Base-by-base conservation (phyloP, 2,888 invertebrate species). In the Onthophagus sagittarius region DNA sequence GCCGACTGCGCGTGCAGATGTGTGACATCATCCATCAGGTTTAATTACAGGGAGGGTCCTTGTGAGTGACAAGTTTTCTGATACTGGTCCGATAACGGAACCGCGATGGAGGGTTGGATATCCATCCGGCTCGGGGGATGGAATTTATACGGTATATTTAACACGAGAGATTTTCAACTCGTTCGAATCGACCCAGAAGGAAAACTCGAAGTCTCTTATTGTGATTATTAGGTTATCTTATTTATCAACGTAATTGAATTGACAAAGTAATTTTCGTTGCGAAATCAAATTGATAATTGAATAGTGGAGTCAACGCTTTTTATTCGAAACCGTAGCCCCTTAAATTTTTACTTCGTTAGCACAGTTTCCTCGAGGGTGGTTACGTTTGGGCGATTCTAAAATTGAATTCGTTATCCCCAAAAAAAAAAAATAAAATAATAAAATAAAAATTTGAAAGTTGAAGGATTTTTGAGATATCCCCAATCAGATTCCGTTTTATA, bases 1-100 rank as follows among this genome's bases (percentile, higher is more conserved):
- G 69, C 74, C 39, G 39, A 53, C 39, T 53, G 39, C 39, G 39
- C 39, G 39, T 53, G 73, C 71, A 77, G 72, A 77, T 74, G 77
- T 74, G 77, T 76, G 74, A 74, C 77, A 73, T 73, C 74, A 77
- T 77, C 77, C 75, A 77, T 77, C 77, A 77, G 77, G 74, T 76
- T 77, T 77, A 77, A 77, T 77, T 77, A 77, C 73, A 39, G 72
- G 75, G 76, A 72, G 72, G 72, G 69, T 62, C 69, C 62, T 69
- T 62, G 62, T 72, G 69, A 69, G 23, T 72, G 72, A 72, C 72
- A 72, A 67, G 69, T 62, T 69, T 39, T 67, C 31, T 69, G 72
- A 72, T 72, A 72, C 53, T 32, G 69, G 23, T 15, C 72, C 72
- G 72, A 72, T 72, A 72, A 72, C 15, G 62, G 31, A 14, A 31